phyloP scores from a whole-genome alignment of 2,113 vertebrate species.

The Dascyllus trimaculatus region DNA sequence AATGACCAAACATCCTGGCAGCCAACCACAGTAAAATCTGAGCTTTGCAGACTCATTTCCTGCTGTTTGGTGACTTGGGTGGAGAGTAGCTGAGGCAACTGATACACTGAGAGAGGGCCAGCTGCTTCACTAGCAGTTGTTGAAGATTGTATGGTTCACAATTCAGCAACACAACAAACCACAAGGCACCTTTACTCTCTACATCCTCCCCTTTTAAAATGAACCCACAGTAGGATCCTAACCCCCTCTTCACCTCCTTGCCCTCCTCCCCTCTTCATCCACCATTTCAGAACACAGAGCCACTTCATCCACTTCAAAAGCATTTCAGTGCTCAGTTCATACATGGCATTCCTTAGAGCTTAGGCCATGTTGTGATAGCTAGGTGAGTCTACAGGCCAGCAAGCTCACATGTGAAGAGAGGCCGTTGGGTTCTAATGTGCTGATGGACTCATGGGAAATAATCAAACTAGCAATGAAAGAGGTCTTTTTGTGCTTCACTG shows the following conservation, averaged over 20 bases:
- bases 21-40: not conserved
- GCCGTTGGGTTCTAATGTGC: slow-evolving; percentile 6
- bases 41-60: not conserved
- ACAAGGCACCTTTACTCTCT: not conserved
- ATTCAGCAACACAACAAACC: slow-evolving; percentile 35
- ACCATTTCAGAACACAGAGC: slow-evolving; percentile 31
- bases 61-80: not conserved
- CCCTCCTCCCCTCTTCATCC: slow-evolving; percentile 3
- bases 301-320: slow-evolving; percentile 46
- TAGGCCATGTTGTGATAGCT: slow-evolving; percentile 45
- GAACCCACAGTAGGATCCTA: not conserved
- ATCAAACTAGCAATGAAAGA: slow-evolving; percentile 38
- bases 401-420: slow-evolving; percentile 6
- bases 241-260: not conserved
- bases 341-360: slow-evolving; percentile 55
- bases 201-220: slow-evolving; percentile 19
- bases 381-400: slow-evolving; percentile 27
- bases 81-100: not conserved
- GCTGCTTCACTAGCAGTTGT: slow-evolving; percentile 59
- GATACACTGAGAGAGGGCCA: slow-evolving; percentile 11
- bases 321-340: slow-evolving; percentile 13
- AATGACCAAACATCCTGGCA: too few relatives aligned
- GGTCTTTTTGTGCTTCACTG: slow-evolving; percentile 24
- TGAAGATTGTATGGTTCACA: slow-evolving; percentile 31
- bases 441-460: slow-evolving; percentile 40